Evolutionary conservation across 2,113 vertebrate genomes (phyloP), one percentile per base, ranked within the genome.

Genomic region (Martes martes): DNA sequence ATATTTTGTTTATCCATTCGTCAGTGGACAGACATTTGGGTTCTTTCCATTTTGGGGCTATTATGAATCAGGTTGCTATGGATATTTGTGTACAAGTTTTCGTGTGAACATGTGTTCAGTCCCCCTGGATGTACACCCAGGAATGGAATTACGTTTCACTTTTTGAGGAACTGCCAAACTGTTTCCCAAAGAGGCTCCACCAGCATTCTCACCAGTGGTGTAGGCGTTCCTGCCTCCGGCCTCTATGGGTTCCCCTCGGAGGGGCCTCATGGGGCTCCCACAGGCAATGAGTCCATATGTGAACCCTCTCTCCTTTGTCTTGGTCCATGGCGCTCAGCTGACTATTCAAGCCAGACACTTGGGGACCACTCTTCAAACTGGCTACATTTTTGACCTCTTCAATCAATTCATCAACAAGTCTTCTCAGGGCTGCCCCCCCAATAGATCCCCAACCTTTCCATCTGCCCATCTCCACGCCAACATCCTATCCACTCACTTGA

Each of bases 211-310:
- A 2, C 50, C 74, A 10, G 6, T n/a, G 5, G 7, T 0, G 18
- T 14, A 5, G 7, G 73, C 31, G 39, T 63, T 42, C n/a, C 57
- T 3, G 31, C 74, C 4, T 6, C 3, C 0, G 0, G 83, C 28
- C 36, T 57, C 65, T 31, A 9, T 21, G 45, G 18, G 28, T 21
- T 6, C n/a, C 19, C 63, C 65, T 61, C 2, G 1, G 7, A 94
- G 57, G 16, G 57, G 16, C 36, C 55, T n/a, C 1, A 4, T 16
- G 21, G 19, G 33, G 3, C 57, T 36, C 57, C 45, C n/a, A 16
- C n/a, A 16, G 18, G 19, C 67, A 6, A 1, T 2, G 11, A 28
- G 42, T 83, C 65, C 52, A 4, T 33, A 24, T n/a, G 6, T 3
- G 83, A n/a, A 57, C 57, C 21, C 45, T 10, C 31, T 42, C 11